These are phyloP conservation scores for Eufriesea mexicana DNA, from an alignment of 1,140 invertebrate genomes.

Conservation along the genomic window DNA sequence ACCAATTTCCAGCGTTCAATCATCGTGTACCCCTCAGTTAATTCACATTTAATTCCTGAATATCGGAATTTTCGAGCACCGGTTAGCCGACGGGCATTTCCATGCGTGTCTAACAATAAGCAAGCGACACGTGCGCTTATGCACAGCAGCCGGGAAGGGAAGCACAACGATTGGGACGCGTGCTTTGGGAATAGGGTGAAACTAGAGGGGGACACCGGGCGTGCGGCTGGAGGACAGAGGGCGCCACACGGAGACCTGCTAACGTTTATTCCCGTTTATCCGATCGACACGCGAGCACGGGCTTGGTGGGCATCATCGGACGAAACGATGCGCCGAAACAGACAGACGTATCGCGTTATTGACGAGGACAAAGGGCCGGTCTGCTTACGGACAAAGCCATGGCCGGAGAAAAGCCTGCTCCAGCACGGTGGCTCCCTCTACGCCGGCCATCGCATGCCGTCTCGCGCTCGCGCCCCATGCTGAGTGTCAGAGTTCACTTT, in stretches of 20 bases:
- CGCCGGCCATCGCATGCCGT: neutral
- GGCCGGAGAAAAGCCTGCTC: neutral
- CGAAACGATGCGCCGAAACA: constrained; percentile 28
- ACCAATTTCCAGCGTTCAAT: no score
- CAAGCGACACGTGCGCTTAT: neutral
- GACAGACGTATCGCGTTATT: constrained; percentile 48
- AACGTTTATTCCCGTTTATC: constrained; percentile 46
- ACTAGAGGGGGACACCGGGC: neutral
- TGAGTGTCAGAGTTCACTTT: constrained; percentile 48
- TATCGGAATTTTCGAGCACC: neutral
- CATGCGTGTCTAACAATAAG: neutral
- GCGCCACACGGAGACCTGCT: constrained; percentile 53
- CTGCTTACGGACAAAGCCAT: constrained; percentile 26
- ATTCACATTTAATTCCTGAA: no score
- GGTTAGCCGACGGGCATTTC: no score
- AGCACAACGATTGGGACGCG: constrained; percentile 35
- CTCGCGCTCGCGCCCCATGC: constrained; percentile 23
- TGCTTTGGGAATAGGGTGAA: constrained; percentile 38
- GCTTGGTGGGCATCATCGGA: neutral
- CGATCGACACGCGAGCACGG: neutral
- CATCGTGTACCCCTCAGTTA: no score
- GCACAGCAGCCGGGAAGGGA: neutral
- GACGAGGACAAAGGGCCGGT: constrained; percentile 29
- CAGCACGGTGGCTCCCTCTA: neutral
- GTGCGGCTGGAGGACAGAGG: neutral